These are phyloP conservation scores for Mesitornis unicolor DNA, from an alignment of 2,113 vertebrate species.

Conservation along the genomic window DNA sequence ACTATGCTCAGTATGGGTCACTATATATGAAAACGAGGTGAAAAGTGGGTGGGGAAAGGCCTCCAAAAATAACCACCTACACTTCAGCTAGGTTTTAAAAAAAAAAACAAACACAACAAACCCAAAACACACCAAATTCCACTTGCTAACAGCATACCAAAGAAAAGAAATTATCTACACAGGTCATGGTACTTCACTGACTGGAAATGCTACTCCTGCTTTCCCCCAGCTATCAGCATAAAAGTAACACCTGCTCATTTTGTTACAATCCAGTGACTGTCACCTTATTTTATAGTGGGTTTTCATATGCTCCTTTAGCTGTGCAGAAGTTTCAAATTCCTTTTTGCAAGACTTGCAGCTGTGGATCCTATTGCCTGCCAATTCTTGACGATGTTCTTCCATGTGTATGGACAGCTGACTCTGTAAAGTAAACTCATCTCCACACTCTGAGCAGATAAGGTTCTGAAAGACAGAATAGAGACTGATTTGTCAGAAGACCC, in stretches of 20 bases:
- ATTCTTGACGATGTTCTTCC: constrained; percentile 92
- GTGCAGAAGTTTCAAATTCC: constrained; percentile 82
- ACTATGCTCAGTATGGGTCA: background rate
- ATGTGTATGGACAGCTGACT: constrained; percentile 92
- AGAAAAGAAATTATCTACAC: background rate
- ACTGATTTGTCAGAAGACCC: background rate
- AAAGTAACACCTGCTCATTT: constrained; percentile 25
- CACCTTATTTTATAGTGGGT: constrained; percentile 91
- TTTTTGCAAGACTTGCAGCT: constrained; percentile 88
- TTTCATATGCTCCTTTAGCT: constrained; percentile 92
- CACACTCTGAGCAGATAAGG: constrained; percentile 94
- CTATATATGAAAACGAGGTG: background rate
- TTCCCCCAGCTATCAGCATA: background rate
- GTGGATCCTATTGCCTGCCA: constrained; percentile 81
- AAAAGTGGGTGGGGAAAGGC: background rate
- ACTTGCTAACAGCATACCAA: background rate
- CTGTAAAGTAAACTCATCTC: constrained; percentile 96
- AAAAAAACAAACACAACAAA: too few species aligned
- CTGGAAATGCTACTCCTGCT: background rate
- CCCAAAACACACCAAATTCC: too few species aligned
- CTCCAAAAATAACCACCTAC: background rate
- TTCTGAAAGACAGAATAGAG: constrained; percentile 77
- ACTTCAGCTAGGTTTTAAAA: background rate
- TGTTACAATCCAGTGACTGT: background rate
- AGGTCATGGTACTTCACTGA: background rate